These are phyloP conservation scores for Gnatocerus cornutus DNA, from an alignment of 2,888 invertebrate species.

Conservation along the genomic window DNA sequence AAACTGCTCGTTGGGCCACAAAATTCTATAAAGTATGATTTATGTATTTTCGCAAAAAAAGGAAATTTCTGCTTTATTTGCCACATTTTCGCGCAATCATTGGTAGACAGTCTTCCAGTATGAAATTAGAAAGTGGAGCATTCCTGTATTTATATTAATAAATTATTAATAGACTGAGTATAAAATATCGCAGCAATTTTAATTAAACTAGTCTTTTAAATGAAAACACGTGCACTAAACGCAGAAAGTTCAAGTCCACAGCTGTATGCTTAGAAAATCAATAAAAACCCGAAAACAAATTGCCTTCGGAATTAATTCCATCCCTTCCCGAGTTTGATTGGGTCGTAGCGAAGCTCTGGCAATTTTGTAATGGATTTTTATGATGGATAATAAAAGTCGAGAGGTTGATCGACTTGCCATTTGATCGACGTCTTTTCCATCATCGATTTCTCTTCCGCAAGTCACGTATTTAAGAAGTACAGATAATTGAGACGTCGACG, in stretches of 20 bases:
- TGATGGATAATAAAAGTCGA: slow-evolving; percentile 42
- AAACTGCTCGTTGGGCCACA: no score
- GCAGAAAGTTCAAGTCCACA: background rate
- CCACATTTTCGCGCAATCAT: background rate
- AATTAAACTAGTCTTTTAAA: background rate
- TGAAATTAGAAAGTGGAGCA: background rate
- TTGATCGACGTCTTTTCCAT: slow-evolving; percentile 28
- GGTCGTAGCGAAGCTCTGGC: slow-evolving; percentile 29
- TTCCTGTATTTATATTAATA: slow-evolving; percentile 1
- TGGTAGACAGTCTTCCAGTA: background rate
- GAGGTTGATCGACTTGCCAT: slow-evolving; percentile 38
- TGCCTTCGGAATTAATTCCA: slow-evolving; percentile 36
- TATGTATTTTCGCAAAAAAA: no score
- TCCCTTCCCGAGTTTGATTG: slow-evolving; percentile 35
- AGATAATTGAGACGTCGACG: slow-evolving; percentile 26
- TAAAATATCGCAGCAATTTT: background rate
- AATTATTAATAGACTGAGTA: background rate
- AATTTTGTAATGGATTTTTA: slow-evolving; percentile 44
- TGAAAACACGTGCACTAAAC: background rate
- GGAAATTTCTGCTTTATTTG: no score
- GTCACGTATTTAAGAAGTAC: slow-evolving; percentile 15
- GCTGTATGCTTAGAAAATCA: slow-evolving; percentile 18
- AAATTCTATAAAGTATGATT: no score
- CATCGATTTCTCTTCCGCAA: slow-evolving; percentile 27
- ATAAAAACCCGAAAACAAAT: slow-evolving; percentile 37